Evolutionary conservation across 2,888 invertebrate genomes (phyloP), one percentile per base, ranked within the genome.

Genomic region (Euzophera pinguis): DNA sequence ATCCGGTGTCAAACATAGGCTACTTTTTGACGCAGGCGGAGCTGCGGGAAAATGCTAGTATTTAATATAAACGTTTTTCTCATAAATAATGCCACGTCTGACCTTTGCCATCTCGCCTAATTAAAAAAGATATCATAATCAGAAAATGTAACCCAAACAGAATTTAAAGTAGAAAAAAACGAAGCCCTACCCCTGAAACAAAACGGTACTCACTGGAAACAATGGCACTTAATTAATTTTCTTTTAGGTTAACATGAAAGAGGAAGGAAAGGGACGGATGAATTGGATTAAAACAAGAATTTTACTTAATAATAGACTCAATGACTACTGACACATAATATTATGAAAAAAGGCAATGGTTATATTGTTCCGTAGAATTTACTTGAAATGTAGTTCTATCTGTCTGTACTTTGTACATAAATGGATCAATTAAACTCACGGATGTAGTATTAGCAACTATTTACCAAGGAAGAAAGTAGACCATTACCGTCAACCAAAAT

Each of bases 161-260:
- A 45, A 45, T 45, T 45, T 45, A 16, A 45, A 45, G 45, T 45
- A 45, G 45, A 32, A 61, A 53, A 53, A 55, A 60, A 32, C 55
- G 60, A 71, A 66, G 71, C 64, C 62, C 60, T 57, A 65, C 60
- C 61, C n/a, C 64, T 63, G 62, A 67, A 72, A 76, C 74, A 78
- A 78, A 81, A 72, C 68, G 71, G 64, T 69, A 61, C 71, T 75
- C 73, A 68, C 66, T 73, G 63, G 63, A 70, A 78, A 82, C 79
- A 82, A 81, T 75, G 67, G 68, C 71, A 78, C 79, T 79, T 83
- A 84, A 86, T 86, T 85, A 85, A 85, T 83, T 85, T 84, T 80
- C 81, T 79, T 81, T 81, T 66, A 75, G 72, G 69, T 69, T 73
- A 74, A 75, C 74, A 76, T 74, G 72, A 80, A 80, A 75, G 73